These are phyloP conservation scores for Callocephalon fimbriatum DNA, from an alignment of 2,113 vertebrate species.

Conservation along the genomic window DNA sequence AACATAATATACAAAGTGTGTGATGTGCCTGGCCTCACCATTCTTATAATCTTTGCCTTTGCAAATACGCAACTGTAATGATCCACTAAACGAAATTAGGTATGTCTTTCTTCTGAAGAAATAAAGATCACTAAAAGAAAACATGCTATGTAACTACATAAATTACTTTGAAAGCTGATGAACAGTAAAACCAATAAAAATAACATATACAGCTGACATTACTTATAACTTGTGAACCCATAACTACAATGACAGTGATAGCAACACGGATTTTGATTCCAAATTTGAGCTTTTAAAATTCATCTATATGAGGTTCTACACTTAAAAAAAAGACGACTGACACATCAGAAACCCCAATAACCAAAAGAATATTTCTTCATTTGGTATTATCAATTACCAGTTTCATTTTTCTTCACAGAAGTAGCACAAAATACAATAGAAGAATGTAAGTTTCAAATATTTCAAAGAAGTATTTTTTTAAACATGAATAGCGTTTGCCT, in stretches of 20 bases:
- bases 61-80: background rate
- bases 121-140: background rate
- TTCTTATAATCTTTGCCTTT: background rate
- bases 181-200: background rate
- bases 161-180: background rate
- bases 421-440: background rate
- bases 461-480: background rate
- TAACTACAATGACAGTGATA: background rate
- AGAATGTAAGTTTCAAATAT: background rate
- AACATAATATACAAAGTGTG: background rate
- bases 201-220: background rate
- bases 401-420: background rate
- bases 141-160: background rate
- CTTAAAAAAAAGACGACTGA: background rate
- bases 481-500: background rate
- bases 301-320: background rate
- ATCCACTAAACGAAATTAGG: background rate
- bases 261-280: background rate
- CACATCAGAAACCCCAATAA: background rate
- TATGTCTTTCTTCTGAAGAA: background rate
- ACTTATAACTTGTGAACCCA: background rate
- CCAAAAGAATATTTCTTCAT: background rate
- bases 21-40: background rate
- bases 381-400: background rate
- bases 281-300: background rate